A percentile compares a stretch with the other conserved stretches of the same genome.
phyloP scores from a whole-genome alignment of 2,888 invertebrate genomes.

The Mantis religiosa region DNA sequence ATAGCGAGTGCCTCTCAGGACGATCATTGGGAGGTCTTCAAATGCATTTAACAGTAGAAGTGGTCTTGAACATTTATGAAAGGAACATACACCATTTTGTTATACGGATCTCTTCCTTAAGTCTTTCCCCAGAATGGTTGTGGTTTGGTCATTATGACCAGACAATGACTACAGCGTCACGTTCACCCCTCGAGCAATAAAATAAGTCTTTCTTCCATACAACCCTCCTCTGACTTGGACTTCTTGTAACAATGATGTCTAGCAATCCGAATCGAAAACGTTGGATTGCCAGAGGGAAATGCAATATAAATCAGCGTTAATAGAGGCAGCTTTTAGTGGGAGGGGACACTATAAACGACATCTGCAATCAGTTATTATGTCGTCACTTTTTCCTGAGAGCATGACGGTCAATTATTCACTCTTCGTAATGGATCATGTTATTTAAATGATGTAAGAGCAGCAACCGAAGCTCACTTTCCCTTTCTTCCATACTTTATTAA shows the following conservation, averaged over 20 bases:
- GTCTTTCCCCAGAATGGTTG: neutral
- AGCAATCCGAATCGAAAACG: slow-evolving; percentile 2
- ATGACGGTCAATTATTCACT: neutral
- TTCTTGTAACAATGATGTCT: neutral
- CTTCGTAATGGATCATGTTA: neutral
- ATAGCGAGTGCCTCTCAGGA: neutral
- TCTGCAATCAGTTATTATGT: neutral
- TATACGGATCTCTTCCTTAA: neutral
- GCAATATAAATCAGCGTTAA: slow-evolving; percentile 18
- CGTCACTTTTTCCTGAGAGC: neutral
- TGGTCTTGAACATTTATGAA: neutral
- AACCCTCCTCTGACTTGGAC: neutral
- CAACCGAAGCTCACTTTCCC: neutral
- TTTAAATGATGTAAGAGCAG: neutral
- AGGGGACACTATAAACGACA: neutral
- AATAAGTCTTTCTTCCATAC: neutral
- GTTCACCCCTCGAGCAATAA: neutral
- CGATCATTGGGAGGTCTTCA: neutral
- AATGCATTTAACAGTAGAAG: neutral
- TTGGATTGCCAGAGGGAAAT: slow-evolving; percentile 19
- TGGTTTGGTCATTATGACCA: neutral
- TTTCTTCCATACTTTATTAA: neutral
- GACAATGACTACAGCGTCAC: neutral
- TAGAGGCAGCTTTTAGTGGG: neutral
- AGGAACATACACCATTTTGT: neutral